phyloP scores from a whole-genome alignment of 2,797 vertebrate genomes.

The Micromesistius poutassou region DNA sequence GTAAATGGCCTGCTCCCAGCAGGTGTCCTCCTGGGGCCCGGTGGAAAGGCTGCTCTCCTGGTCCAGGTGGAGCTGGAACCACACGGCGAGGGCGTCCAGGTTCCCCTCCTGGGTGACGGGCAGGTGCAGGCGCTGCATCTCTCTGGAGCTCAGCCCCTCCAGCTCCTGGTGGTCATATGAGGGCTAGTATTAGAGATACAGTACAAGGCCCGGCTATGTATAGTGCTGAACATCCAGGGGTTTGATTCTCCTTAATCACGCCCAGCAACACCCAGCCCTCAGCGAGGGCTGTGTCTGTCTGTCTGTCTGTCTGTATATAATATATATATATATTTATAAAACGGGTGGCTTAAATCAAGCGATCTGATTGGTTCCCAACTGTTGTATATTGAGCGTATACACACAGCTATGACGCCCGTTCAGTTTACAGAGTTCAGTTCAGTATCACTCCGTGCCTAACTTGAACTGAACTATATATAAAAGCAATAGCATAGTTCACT shows the following conservation, averaged over 20 bases:
- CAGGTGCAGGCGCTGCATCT: slow-evolving; percentile 70
- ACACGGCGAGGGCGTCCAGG: slow-evolving; percentile 88
- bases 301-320: too few species aligned
- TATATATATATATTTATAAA: too few species aligned
- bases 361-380: too few species aligned
- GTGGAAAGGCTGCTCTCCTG: slow-evolving; percentile 87
- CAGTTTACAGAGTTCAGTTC: too few species aligned
- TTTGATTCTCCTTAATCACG: neutral
- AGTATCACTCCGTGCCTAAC: too few species aligned
- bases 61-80: slow-evolving; percentile 96
- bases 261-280: neutral
- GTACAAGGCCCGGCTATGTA: neutral
- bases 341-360: too few species aligned
- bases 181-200: neutral
- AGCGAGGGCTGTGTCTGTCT: too few species aligned
- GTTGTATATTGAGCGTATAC: too few species aligned
- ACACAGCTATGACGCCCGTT: too few species aligned
- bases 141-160: slow-evolving; percentile 82
- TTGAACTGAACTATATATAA: too few species aligned
- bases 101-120: slow-evolving; percentile 76
- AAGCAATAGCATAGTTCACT: too few species aligned
- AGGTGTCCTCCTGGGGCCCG: slow-evolving; percentile 88
- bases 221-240: neutral
- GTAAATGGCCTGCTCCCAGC: slow-evolving; percentile 97
- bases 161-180: slow-evolving; percentile 76